Conservation (phyloP, 2,797 vertebrate genomes). For the Picus viridis region DNA sequence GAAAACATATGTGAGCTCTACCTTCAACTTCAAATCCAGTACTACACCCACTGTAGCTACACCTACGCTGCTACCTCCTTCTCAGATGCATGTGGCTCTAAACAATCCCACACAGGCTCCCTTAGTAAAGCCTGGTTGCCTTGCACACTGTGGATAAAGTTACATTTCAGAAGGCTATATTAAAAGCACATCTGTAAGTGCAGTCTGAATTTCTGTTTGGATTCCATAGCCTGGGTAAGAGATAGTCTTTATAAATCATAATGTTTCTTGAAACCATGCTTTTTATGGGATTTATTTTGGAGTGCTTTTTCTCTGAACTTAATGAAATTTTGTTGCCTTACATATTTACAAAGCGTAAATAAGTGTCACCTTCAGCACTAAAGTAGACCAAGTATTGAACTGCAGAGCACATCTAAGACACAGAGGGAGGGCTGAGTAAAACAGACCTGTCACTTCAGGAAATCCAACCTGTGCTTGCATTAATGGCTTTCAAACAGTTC, state of each 20-base stretch:
- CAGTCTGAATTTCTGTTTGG: not conserved
- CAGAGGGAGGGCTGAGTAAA: not conserved
- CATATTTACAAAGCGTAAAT: not conserved
- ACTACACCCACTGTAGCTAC: not conserved
- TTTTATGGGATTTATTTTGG: not conserved
- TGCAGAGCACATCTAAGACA: not conserved
- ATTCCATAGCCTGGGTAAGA: not conserved
- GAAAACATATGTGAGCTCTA: not conserved
- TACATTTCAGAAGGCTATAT: not conserved
- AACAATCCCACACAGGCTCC: rapidly evolving
- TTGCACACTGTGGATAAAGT: not conserved
- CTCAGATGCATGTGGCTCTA: not conserved
- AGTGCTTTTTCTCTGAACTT: not conserved
- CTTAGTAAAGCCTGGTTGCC: not conserved
- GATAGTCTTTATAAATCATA: not conserved
- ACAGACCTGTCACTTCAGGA: not conserved
- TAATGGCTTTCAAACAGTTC: not conserved
- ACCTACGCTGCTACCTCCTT: not conserved
- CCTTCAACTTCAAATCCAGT: not conserved
- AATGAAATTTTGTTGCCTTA: not conserved
- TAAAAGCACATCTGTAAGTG: not conserved
- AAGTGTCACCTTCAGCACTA: not conserved
- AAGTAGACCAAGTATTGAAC: not conserved
- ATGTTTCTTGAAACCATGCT: not conserved
- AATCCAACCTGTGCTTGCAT: not conserved